Evolutionary conservation across 2,888 invertebrate species (phyloP).

Genomic region (Nomada hirtipes): DNA sequence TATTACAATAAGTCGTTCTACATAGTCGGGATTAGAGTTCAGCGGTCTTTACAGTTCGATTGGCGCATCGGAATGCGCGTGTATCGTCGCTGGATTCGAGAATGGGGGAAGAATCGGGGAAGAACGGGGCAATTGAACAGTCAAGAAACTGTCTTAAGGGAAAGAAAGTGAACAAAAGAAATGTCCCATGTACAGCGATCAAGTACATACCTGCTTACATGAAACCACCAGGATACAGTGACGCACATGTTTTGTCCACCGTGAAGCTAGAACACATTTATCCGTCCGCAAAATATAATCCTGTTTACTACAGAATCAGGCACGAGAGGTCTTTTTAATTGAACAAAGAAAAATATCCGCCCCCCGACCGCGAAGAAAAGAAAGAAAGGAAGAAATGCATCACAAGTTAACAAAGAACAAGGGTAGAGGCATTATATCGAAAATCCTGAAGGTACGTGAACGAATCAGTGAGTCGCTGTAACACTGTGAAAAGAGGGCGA

Average conservation of each 20-base stretch:
- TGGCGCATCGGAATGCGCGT: constrained; percentile 52
- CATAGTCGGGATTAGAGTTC: constrained; percentile 64
- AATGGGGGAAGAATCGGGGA: constrained; percentile 15
- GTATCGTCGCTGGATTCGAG: constrained; percentile 40
- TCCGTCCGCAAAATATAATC: no score
- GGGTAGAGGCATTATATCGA: no score
- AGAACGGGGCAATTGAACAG: background rate
- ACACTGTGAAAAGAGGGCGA: background rate
- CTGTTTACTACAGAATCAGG: no score
- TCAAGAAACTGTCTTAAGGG: background rate
- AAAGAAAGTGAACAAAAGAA: background rate
- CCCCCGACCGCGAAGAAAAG: background rate
- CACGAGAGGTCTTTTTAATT: no score
- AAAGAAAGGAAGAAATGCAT: background rate
- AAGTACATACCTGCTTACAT: background rate
- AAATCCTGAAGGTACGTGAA: no score
- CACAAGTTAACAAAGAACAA: no score
- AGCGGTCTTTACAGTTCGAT: constrained; percentile 61
- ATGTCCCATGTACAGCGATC: background rate
- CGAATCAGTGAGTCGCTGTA: no score
- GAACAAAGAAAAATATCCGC: no score
- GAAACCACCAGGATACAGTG: no score
- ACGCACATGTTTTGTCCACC: no score
- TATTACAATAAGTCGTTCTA: constrained; percentile 74
- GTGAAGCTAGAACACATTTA: no score